Conservation (phyloP, 1,140 invertebrate genomes). For the Ganaspis sp. region DNA sequence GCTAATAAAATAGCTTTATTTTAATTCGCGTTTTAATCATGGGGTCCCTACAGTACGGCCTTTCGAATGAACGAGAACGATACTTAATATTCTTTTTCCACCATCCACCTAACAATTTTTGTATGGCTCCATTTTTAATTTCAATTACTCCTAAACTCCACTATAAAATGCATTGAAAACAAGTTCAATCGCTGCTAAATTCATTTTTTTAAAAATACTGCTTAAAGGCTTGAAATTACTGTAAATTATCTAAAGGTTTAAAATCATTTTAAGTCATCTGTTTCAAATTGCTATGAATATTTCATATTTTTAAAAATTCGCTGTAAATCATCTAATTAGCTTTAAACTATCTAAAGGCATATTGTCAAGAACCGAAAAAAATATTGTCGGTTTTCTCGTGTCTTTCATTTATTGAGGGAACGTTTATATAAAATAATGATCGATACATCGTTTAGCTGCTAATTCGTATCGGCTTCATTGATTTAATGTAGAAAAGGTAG, state of each 20-base stretch:
- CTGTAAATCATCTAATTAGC: no score
- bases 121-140: not conserved
- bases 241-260: no score
- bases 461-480: conserved; percentile 28
- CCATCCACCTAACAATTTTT: not conserved
- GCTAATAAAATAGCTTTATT: not conserved
- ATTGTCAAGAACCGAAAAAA: conserved; percentile 8
- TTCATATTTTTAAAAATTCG: no score
- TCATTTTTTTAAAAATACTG: no score
- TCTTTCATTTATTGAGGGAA: conserved; percentile 28
- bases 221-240: no score
- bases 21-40: not conserved
- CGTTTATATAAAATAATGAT: conserved; percentile 31
- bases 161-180: not conserved
- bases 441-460: conserved; percentile 24
- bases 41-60: conserved; percentile 7
- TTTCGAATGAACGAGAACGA: conserved; percentile 14
- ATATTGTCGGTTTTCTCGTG: conserved; percentile 21
- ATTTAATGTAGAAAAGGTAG: conserved; percentile 30
- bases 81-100: not conserved
- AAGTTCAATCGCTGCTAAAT: no score
- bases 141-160: not conserved
- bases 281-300: no score
- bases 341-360: not conserved
- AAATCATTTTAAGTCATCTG: no score